A percentile compares a stretch with the other conserved stretches of the same genome.
These are phyloP conservation scores for Pangasianodon gigas DNA, from an alignment of 2,113 vertebrate species.

Conservation along the genomic window DNA sequence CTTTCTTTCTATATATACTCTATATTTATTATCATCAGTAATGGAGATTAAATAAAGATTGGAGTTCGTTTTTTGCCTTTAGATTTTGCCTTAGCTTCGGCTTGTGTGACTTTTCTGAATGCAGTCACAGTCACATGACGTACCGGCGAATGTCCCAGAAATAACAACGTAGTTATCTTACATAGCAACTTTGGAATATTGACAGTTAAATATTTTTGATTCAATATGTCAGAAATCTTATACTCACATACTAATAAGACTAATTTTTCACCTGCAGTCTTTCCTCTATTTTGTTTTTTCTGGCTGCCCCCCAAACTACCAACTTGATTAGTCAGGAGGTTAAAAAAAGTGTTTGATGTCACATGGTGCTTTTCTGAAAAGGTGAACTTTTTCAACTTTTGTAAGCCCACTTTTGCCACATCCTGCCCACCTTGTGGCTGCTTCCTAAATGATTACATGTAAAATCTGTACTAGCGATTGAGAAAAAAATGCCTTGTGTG, in stretches of 20 bases:
- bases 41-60: not conserved
- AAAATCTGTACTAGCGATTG: not conserved
- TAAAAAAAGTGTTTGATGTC: not conserved
- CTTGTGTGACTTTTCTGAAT: not conserved
- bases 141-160: not conserved
- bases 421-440: not conserved
- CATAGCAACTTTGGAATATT: not conserved
- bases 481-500: not conserved
- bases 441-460: not conserved
- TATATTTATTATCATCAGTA: not conserved
- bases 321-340: not conserved
- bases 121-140: not conserved
- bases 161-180: not conserved
- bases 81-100: not conserved
- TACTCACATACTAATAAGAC: not conserved
- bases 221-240: not conserved
- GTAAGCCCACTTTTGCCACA: not conserved
- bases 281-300: not conserved
- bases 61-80: not conserved
- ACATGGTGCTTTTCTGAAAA: not conserved
- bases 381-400: not conserved
- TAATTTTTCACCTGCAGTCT: not conserved
- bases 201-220: not conserved
- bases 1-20: not conserved
- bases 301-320: not conserved